These are phyloP conservation scores for Clivina fossor DNA, from an alignment of 2,888 invertebrate species.

Conservation along the genomic window DNA sequence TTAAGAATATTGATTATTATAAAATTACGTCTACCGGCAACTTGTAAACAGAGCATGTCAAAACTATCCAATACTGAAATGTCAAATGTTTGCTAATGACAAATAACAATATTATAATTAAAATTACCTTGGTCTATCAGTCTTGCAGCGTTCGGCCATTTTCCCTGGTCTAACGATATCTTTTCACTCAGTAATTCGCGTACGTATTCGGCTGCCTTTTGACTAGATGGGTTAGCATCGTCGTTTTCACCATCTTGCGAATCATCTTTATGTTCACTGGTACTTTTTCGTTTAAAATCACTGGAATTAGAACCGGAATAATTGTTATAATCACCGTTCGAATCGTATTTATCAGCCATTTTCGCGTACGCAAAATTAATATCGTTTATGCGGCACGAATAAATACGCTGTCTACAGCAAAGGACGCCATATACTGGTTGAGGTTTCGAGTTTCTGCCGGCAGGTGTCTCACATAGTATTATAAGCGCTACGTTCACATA, in stretches of 20 bases:
- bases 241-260: conserved; percentile 52
- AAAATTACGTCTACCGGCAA: no score
- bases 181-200: conserved; percentile 73
- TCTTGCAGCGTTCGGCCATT: conserved; percentile 69
- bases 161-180: conserved; percentile 64
- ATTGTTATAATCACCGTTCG: conserved; percentile 48
- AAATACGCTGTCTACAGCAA: conserved; percentile 19
- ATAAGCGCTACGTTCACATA: conserved; percentile 8
- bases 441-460: background rate
- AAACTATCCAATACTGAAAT: no score
- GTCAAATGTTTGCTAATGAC: no score
- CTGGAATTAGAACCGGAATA: conserved; percentile 46
- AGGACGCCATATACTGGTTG: conserved; percentile 28
- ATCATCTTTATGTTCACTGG: conserved; percentile 40
- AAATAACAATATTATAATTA: no score
- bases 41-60: no score
- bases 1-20: no score
- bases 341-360: conserved; percentile 52
- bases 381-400: conserved; percentile 22
- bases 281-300: conserved; percentile 49
- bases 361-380: conserved; percentile 17
- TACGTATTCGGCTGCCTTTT: conserved; percentile 78
- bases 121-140: conserved; percentile 80
- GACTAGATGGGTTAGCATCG: conserved; percentile 61
- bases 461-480: background rate